Base-by-base conservation (phyloP, 2,797 vertebrate species). In the Champsocephalus gunnari region DNA sequence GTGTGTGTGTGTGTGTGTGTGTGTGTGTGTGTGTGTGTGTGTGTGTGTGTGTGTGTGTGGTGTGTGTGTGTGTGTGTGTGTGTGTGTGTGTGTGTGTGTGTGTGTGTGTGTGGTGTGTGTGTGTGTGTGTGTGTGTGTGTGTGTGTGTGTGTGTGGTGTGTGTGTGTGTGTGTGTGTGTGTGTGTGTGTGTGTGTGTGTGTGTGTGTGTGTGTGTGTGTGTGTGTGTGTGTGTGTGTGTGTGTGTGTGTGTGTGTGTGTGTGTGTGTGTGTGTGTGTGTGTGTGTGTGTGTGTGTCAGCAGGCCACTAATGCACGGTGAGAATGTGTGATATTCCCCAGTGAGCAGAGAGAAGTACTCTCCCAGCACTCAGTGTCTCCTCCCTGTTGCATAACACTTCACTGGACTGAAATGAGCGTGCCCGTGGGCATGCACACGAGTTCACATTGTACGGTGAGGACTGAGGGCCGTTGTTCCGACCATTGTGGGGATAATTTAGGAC, bases 271-370 rank as follows among this genome's bases (percentile, higher is more conserved):
- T 7, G 47, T 49, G 5, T 54, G 28, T 28, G 28, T 4, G 4
- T 5, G 4, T 28, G 28, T 5, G 28, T 28, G 28, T 28, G 28
- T n/a, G 47, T 60, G 61, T 80, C 78, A 88, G 85, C 84, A 86
- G 76, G 56, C 56, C 66, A 44, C 75, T 82, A 85, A 84, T 81
- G 81, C 66, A 44, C 66, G 75, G 57, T 89, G 79, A 73, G 88
- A 87, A 75, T 55, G 83, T 88, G 86, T 66, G 84, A 92, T 87
- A 85, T 91, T 93, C 91, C 87, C 84, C 83, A 82, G 80, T 12
- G 85, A 81, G 68, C 66, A 74, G 81, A 81, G 85, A 79, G 78
- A 71, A 88, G 84, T 73, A 81, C 88, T 77, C 71, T 88, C 87
- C 81, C 81, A 80, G 83, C 79, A 76, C 72, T 84, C 56, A 55